These are phyloP conservation scores for Saguinus imperator DNA, from an alignment of 2,113 vertebrate species.

Conservation along the genomic window DNA sequence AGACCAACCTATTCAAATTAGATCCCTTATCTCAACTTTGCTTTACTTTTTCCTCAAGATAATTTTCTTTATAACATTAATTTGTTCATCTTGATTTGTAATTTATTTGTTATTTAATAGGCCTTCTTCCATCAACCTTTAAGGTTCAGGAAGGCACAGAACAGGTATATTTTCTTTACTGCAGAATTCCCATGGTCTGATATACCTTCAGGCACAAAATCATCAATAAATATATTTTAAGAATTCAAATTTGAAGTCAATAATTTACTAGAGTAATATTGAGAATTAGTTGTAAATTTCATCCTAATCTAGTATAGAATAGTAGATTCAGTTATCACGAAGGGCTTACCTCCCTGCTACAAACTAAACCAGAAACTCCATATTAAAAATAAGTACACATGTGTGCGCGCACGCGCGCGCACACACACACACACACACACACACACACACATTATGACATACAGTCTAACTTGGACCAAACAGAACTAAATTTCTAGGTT, in stretches of 20 bases:
- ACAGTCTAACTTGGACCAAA: neutral
- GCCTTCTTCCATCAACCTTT: neutral
- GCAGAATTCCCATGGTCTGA: neutral
- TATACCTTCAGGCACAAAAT: neutral
- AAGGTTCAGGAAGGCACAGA: neutral
- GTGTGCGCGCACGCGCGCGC: too few species aligned
- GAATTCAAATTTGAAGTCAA: neutral
- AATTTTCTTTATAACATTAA: neutral
- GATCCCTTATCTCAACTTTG: neutral
- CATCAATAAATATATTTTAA: neutral
- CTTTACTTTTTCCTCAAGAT: neutral
- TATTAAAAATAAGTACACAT: neutral
- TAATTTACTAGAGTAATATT: neutral
- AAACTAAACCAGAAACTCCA: neutral
- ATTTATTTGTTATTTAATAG: neutral
- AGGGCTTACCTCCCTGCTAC: neutral
- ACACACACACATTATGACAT: neutral
- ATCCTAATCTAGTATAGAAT: neutral
- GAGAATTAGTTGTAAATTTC: neutral
- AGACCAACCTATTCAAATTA: neutral
- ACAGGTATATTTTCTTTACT: neutral
- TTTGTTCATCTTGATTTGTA: neutral
- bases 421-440: neutral
- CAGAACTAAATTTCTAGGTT: neutral
- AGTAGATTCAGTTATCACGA: neutral